Evolutionary conservation across 2,888 invertebrate species (phyloP), one percentile per base, ranked within the genome.

Genomic region (Cistogaster globosa): DNA sequence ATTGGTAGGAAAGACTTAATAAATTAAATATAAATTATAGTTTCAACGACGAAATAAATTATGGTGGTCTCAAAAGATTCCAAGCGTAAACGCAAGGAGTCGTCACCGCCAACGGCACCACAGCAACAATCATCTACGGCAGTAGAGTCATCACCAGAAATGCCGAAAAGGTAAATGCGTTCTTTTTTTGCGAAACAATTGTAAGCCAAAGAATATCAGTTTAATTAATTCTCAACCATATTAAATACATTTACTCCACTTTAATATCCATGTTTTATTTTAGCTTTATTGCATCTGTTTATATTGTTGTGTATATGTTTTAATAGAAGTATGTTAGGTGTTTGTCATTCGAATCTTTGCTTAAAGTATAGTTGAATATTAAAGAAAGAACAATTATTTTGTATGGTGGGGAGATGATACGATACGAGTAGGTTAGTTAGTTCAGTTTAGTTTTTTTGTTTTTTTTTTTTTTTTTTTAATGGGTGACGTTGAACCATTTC

Each of bases 31-130:
- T 55, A 75, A 42, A 63, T 67, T 67, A 84, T 26, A 79, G 67
- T 78, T 62, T 22, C 16, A 76, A 53, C 57, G 71, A 55, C 16
- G 22, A 45, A 77, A 76, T 67, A 38, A 76, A 83, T 65, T 90
- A 93, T 93, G 93, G 93, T 93, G 89, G 92, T 93, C 87, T 93
- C 93, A 75, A 92, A 92, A 86, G 90, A 91, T 88, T 89, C 90
- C 89, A 93, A 93, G 90, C 92, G 91, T 75, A 88, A 88, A 87
- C 92, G 91, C 86, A 92, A 92, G 89, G 92, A 92, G 87, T 89
- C 90, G 81, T 90, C 92, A 84, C 90, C 91, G 86, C 88, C 91
- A 84, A 83, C 87, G 72, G 75, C 88, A 63, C 63, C 87, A 71
- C 87, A 68, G 67, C 87, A 74, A 81, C 88, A 74, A 86, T 84